A percentile compares a stretch with the other conserved stretches of the same genome.
Conservation (phyloP, 2,888 invertebrate genomes). For the Taphrorychus bicolor region DNA sequence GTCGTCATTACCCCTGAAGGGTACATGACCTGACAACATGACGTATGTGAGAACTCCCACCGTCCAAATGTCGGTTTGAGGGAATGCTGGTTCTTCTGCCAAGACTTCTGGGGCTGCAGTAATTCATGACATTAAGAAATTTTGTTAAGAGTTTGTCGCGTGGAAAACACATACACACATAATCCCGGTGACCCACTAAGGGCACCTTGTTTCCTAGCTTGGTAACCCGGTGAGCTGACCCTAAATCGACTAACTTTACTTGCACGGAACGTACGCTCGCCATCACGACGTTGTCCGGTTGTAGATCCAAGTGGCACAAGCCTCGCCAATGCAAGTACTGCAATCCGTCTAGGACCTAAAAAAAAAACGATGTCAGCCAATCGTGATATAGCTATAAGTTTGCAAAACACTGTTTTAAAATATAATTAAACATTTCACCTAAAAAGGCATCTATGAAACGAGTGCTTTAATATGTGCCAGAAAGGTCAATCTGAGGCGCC, state of each 20-base stretch:
- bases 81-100: slow-evolving; percentile 85
- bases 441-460: too few relatives aligned
- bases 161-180: slow-evolving; percentile 64
- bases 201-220: slow-evolving; percentile 79
- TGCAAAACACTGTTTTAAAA: too few relatives aligned
- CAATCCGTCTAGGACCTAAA: slow-evolving; percentile 78
- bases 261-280: slow-evolving; percentile 82
- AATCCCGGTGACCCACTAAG: slow-evolving; percentile 77
- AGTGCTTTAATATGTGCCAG: too few relatives aligned
- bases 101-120: slow-evolving; percentile 85
- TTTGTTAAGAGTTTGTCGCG: neutral
- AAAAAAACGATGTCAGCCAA: neutral
- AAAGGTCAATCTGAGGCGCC: too few relatives aligned
- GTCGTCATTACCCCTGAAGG: slow-evolving; percentile 84
- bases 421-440: too few relatives aligned
- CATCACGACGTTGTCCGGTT: slow-evolving; percentile 96
- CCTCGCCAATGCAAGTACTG: slow-evolving; percentile 97
- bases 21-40: slow-evolving; percentile 90
- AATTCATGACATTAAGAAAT: neutral
- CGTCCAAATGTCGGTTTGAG: slow-evolving; percentile 95
- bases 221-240: slow-evolving; percentile 82
- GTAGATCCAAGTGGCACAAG: slow-evolving; percentile 85
- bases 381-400: neutral
- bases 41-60: slow-evolving; percentile 92
- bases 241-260: slow-evolving; percentile 92